phyloP scores from a whole-genome alignment of 2,113 vertebrate species.

The Takifugu flavidus region DNA sequence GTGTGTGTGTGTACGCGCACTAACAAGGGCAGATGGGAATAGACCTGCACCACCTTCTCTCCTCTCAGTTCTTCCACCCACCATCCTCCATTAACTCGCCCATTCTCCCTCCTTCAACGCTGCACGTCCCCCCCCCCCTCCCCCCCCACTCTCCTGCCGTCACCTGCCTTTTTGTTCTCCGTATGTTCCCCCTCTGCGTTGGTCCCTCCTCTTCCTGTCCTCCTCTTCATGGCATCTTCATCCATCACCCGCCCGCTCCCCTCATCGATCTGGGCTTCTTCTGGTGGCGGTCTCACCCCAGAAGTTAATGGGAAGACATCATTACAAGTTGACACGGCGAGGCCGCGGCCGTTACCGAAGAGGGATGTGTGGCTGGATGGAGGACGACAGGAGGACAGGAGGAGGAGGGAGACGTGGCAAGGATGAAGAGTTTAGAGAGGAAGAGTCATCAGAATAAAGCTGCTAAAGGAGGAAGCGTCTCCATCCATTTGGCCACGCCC shows the following conservation, averaged over 20 bases:
- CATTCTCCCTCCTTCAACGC: constrained; percentile 2
- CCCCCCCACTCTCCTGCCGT: neutral
- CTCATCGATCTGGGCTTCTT: constrained; percentile 54
- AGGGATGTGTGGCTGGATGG: neutral
- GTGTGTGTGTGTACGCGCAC: constrained; percentile 8
- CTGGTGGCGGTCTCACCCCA: constrained; percentile 40
- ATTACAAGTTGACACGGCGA: constrained; percentile 46
- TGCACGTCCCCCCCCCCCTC: neutral
- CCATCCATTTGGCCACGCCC: no score
- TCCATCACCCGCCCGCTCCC: constrained; percentile 34
- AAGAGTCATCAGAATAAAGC: no score
- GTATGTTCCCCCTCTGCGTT: neutral
- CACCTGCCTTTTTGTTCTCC: neutral
- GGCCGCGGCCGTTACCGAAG: constrained; percentile 24
- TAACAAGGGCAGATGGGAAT: constrained; percentile 68
- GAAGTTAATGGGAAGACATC: constrained; percentile 50
- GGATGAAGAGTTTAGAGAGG: no score
- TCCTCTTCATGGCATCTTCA: constrained; percentile 13
- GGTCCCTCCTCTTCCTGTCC: neutral
- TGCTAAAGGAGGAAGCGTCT: no score
- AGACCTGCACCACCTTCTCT: constrained; percentile 27
- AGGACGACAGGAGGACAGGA: constrained; percentile 14
- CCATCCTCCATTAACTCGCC: constrained; percentile 18
- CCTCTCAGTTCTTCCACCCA: constrained; percentile 47
- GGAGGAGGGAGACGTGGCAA: neutral